These are phyloP conservation scores for Zosterops lateralis DNA, from an alignment of 2,113 vertebrate genomes.

Conservation along the genomic window DNA sequence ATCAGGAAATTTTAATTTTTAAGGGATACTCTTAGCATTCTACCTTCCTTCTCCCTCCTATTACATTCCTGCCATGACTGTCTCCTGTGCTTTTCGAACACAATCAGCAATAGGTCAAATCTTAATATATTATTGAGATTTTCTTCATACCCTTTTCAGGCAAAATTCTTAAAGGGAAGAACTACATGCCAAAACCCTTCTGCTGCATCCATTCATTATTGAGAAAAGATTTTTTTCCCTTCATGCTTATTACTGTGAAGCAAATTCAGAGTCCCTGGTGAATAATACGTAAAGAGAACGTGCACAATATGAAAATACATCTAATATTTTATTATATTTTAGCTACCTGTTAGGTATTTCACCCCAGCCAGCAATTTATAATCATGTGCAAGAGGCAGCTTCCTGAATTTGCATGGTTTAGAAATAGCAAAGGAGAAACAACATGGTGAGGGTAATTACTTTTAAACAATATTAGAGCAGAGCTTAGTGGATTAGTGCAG, in stretches of 20 bases:
- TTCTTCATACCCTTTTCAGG: background rate
- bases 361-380: background rate
- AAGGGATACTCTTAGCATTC: background rate
- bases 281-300: background rate
- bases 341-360: background rate
- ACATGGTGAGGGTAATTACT: background rate
- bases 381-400: background rate
- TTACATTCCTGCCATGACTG: background rate
- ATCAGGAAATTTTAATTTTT: background rate
- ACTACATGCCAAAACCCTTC: background rate
- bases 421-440: slow-evolving; percentile 3
- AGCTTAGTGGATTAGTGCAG: background rate
- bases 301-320: background rate
- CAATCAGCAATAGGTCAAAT: background rate
- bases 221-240: background rate
- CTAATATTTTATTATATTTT: background rate
- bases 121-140: background rate
- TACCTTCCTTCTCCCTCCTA: background rate
- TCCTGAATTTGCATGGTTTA: background rate
- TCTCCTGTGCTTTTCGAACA: background rate
- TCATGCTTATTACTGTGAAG: background rate
- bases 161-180: background rate
- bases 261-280: background rate
- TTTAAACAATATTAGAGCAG: background rate
- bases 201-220: background rate